Evolutionary conservation across 2,113 vertebrate species (phyloP).

Genomic region (Galbula dea): DNA sequence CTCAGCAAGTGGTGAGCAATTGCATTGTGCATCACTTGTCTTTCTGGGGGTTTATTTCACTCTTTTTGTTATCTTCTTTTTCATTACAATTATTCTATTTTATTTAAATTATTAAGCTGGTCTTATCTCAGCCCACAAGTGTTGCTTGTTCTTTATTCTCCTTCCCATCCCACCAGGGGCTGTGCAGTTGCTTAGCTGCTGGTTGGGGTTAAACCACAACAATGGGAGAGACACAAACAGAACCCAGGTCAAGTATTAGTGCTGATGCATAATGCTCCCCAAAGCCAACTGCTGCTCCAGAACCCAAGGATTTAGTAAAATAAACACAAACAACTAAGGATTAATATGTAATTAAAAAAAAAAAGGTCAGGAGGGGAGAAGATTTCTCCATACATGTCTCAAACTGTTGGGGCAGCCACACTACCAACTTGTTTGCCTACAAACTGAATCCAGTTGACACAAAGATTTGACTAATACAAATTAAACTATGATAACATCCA

Average conservation of each 20-base stretch:
- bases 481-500: background rate
- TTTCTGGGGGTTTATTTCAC: background rate
- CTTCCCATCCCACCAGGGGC: no score
- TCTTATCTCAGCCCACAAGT: background rate
- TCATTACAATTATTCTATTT: background rate
- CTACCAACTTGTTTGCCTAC: background rate
- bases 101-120: background rate
- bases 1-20: no score
- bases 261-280: background rate
- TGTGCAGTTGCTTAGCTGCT: background rate
- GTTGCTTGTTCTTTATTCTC: background rate
- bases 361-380: background rate
- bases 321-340: background rate
- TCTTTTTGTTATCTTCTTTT: background rate
- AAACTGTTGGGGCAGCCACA: background rate
- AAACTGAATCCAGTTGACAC: background rate
- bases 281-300: background rate
- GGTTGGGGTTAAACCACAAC: background rate
- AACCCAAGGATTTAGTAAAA: background rate
- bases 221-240: background rate
- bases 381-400: background rate
- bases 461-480: background rate
- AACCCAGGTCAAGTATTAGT: background rate
- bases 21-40: background rate
- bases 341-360: no score